A percentile compares a stretch with the other conserved stretches of the same genome.
Conservation (phyloP, 2,888 invertebrate species). For the Phragmatobia fuliginosa region DNA sequence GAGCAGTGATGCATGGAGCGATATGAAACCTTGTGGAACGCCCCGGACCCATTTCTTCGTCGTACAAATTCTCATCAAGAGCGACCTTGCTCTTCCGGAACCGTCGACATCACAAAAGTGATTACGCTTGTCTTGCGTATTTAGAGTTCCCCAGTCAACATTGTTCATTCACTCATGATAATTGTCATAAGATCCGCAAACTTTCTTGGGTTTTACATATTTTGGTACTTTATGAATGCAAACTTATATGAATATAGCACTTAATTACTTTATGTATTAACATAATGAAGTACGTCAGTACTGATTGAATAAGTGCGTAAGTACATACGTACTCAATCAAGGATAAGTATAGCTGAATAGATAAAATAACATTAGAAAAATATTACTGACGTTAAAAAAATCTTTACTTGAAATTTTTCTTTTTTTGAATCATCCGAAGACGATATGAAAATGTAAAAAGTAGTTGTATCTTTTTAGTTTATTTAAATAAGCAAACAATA, state of each 20-base stretch:
- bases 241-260: neutral
- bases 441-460: too few relatives aligned
- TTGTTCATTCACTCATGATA: neutral
- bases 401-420: too few relatives aligned
- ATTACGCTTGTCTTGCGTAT: slow-evolving; percentile 52
- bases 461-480: too few relatives aligned
- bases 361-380: too few relatives aligned
- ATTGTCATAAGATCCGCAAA: neutral
- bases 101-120: slow-evolving; percentile 56
- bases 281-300: too few relatives aligned
- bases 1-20: slow-evolving; percentile 33
- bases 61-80: slow-evolving; percentile 44
- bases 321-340: too few relatives aligned
- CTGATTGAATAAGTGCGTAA: too few relatives aligned
- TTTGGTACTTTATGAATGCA: neutral
- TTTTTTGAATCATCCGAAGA: too few relatives aligned
- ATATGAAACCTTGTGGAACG: slow-evolving; percentile 35
- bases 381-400: too few relatives aligned
- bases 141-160: slow-evolving; percentile 43
- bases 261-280: too few relatives aligned
- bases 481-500: too few relatives aligned
- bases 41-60: slow-evolving; percentile 44
- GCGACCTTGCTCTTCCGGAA: slow-evolving; percentile 68
- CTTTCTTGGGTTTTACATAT: neutral
- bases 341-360: too few relatives aligned